Base-by-base conservation (phyloP, 2,113 vertebrate species). In the Murina feae region DNA sequence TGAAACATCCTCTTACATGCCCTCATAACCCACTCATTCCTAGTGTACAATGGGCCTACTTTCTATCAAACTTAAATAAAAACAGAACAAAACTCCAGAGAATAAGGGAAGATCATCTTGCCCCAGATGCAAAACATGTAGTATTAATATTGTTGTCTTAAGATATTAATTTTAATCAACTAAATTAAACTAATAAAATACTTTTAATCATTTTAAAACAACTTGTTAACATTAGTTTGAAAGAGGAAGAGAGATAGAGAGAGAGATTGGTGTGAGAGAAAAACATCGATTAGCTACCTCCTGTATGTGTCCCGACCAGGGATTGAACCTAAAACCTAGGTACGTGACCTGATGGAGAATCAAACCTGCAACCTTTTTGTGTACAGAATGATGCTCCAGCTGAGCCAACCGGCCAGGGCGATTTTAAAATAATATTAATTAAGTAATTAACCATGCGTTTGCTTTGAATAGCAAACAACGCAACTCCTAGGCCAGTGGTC, bases 1-100 rank as follows among this genome's bases (percentile, higher is more conserved):
- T 58, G n/a, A 39, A 0, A 0, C 0, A 9, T n/a, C 16, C 39
- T 65, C 42, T 66, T 28, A 1, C 5, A 4, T 12, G 16, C 39
- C 18, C 49, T 21, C 5, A 30, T 35, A 76, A 72, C 17, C 35
- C n/a, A 53, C 12, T 60, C 44, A 13, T n/a, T 25, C 58, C 21
- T 9, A 37, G 4, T 3, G 10, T 71, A 12, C 82, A 68, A 75
- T 68, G 18, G 5, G 2, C 35, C 35, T 28, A 1, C 30, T 66
- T 80, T 55, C 68, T 23, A 30, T 10, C 9, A 32, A 9, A 53
- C 8, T 21, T 80, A 72, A 89, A 51, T 8, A n/a, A 72, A 68
- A 39, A 35, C 14, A 25, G 42, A 58, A 37, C 39, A 85, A 5
- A 80, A 58, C 37, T 92, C 47, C 9, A 39, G 79, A 42, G 18